These are phyloP conservation scores for Neolamprologus longior DNA, from an alignment of 2,113 vertebrate species.

Conservation along the genomic window DNA sequence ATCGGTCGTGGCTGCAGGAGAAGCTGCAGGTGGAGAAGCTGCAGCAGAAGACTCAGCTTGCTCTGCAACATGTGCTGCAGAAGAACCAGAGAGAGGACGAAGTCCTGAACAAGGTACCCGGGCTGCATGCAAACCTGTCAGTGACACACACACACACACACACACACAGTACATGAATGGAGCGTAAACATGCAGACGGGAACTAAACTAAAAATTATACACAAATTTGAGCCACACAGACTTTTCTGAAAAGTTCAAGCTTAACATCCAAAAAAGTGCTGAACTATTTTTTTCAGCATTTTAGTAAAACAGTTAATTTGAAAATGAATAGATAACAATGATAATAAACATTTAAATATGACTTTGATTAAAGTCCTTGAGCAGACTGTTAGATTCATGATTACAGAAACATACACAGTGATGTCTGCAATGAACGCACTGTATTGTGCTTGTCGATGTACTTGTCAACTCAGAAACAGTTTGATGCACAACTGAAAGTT, in stretches of 20 bases:
- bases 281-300: background rate
- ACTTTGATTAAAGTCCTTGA: background rate
- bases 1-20: constrained; percentile 92
- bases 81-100: constrained; percentile 89
- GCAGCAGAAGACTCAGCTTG: constrained; percentile 87
- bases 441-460: background rate
- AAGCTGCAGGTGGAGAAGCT: constrained; percentile 91
- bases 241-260: background rate
- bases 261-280: background rate
- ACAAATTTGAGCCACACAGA: background rate
- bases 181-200: background rate
- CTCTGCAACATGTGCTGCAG: constrained; percentile 86
- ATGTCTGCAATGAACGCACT: background rate
- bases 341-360: background rate
- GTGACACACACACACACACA: background rate
- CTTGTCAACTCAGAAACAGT: background rate
- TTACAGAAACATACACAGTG: background rate
- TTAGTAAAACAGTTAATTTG: background rate
- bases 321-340: background rate
- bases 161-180: background rate
- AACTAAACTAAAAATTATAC: background rate
- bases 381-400: background rate
- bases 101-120: constrained; percentile 76
- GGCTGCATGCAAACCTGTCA: background rate
- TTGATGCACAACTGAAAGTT: background rate